These are phyloP conservation scores for Leptonema lineaticorne DNA, from an alignment of 1,140 invertebrate genomes.

Conservation along the genomic window DNA sequence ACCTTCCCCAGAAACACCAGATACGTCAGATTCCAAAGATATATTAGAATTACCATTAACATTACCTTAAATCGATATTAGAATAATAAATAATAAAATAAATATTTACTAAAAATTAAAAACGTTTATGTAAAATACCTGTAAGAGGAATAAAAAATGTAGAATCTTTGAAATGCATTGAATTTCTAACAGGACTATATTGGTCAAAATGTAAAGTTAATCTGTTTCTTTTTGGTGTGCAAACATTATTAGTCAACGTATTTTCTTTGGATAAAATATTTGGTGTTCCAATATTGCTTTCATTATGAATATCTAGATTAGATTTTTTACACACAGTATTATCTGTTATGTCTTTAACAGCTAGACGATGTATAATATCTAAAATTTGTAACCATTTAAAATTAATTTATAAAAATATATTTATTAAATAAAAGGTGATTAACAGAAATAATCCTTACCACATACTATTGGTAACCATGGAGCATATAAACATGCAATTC, in stretches of 20 bases:
- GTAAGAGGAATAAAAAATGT: constrained; percentile 37
- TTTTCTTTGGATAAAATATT: constrained; percentile 27
- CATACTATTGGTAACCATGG: constrained; percentile 83
- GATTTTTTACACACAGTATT: constrained; percentile 31
- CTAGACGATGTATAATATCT: constrained; percentile 54
- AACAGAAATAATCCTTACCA: constrained; percentile 42
- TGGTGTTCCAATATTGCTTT: neutral
- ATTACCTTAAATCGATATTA: constrained; percentile 13
- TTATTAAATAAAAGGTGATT: neutral
- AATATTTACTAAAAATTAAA: constrained; percentile 1
- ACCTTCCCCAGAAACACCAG: constrained; percentile 55
- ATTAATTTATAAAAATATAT: neutral
- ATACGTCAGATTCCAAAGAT: constrained; percentile 65
- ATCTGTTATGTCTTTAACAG: constrained; percentile 46
- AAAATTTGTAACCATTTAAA: constrained; percentile 11
- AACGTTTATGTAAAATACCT: constrained; percentile 36
- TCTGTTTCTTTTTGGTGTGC: constrained; percentile 53
- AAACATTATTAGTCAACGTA: constrained; percentile 40
- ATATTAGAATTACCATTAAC: constrained; percentile 57
- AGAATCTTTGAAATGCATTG: constrained; percentile 62
- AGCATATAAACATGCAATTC: constrained; percentile 87
- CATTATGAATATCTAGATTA: constrained; percentile 36
- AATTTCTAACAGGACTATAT: constrained; percentile 57
- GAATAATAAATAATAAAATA: neutral
- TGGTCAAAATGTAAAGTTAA: constrained; percentile 60